phyloP scores from a whole-genome alignment of 2,113 vertebrate species.

The Pteronura brasiliensis region DNA sequence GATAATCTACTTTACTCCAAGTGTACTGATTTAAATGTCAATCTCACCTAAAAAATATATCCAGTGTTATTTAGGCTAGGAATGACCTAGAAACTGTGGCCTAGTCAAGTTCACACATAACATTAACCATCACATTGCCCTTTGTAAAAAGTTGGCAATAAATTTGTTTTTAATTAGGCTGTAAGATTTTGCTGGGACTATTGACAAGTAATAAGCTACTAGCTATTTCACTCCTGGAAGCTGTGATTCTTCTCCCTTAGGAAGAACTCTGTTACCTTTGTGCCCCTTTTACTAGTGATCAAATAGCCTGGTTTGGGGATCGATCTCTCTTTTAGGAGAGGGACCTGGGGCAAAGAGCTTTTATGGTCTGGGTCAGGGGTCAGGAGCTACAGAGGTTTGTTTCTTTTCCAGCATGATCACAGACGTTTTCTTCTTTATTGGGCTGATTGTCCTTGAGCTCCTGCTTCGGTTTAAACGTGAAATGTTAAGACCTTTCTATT shows the following conservation, averaged over 20 bases:
- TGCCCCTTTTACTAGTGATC: background rate
- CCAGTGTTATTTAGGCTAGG: background rate
- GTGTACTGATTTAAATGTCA: background rate
- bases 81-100: background rate
- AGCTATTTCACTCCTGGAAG: background rate
- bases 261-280: background rate
- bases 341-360: background rate
- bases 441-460: background rate
- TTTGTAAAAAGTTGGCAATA: background rate
- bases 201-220: background rate
- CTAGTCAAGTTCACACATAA: background rate
- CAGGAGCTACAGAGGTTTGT: background rate
- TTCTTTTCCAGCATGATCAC: background rate
- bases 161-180: background rate
- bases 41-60: background rate
- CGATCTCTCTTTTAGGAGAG: background rate
- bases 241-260: background rate
- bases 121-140: background rate
- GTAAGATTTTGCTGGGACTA: background rate
- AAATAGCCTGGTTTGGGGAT: background rate
- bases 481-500: background rate
- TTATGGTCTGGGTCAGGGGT: background rate
- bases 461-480: background rate
- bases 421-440: background rate
- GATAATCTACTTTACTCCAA: background rate